phyloP scores from a whole-genome alignment of 2,113 vertebrate genomes.

The Dicerorhinus sumatrensis region DNA sequence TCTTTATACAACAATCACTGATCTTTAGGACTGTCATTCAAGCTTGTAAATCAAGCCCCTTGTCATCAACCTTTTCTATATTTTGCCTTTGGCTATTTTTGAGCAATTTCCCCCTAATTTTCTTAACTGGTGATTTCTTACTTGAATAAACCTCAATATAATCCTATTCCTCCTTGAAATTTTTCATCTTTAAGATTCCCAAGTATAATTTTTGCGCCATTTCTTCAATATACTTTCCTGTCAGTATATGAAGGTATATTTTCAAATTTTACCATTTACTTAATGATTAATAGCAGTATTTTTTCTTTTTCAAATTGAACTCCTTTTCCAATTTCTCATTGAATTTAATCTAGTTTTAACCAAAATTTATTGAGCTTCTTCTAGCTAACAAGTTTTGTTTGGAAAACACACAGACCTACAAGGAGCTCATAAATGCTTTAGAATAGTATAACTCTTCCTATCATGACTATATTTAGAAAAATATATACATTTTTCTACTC shows the following conservation, averaged over 20 bases:
- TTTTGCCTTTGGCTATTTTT: constrained; percentile 16
- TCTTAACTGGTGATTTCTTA: constrained; percentile 32
- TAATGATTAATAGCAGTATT: neutral
- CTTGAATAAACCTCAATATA: constrained; percentile 32
- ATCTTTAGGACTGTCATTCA: constrained; percentile 21
- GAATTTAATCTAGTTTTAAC: neutral
- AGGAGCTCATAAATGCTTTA: neutral
- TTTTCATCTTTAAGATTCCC: neutral
- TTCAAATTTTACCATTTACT: neutral
- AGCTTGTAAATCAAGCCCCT: constrained; percentile 10
- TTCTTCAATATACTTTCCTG: neutral
- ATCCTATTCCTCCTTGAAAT: neutral
- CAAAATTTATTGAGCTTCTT: neutral
- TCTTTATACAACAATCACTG: neutral
- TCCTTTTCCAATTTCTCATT: constrained; percentile 17
- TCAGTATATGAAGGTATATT: neutral
- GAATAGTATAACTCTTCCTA: neutral
- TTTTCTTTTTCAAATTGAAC: neutral
- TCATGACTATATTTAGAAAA: neutral
- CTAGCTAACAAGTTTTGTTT: neutral
- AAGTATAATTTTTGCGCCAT: neutral
- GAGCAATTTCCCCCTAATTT: neutral
- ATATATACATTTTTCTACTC: neutral
- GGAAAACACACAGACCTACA: neutral
- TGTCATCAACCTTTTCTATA: neutral